Evolutionary conservation across 30 jellyfish, hydroid and myxozoan genomes (phyloP), one percentile per base, ranked within the genome.

Genomic region (Hydractinia symbiolongicarpus): DNA sequence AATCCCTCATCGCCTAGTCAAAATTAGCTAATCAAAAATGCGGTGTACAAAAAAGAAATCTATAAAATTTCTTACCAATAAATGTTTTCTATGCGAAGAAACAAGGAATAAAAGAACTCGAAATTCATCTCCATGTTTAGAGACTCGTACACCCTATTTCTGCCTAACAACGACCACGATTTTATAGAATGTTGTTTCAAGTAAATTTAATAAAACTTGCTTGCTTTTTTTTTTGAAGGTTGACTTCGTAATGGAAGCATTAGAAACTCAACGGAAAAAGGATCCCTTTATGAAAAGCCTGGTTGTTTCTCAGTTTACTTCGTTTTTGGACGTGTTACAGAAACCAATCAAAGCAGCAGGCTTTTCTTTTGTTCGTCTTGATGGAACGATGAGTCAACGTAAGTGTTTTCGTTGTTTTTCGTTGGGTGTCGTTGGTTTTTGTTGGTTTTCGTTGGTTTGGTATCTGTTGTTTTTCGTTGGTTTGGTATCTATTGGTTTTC

Each of bases 291-390:
- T 86, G 21, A 86, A 86, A 67, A 40, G 89, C 73, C 53, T 86
- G 49, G 85, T 86, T 9, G 89, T 86, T 50, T 79, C 89, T 4
- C 95, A 86, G 61, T 86, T 86, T 82, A 86, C 95, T 9, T 86
- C 95, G 17, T 86, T 86, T 82, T 67, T 86, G 67, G 82, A 86
- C 74, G 81, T 86, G 61, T 69, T 86, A 7, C 89, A 86, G 68
- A 79, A 52, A 5, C 95, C 88, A 62, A 49, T 86, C 53, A 62
- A 86, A 72, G 66, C 81, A 21, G 89, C 76, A 14, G 73, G 89
- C 51, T 86, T 86, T 81, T 68, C 21, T 54, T 86, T 76, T 72
- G 84, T 84, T 6, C 86, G 95, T 19, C 57, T 86, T 54, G 95
- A 86, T 72, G 95, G 95, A 17, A 69, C 68, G 9, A 79, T 86